phyloP scores from a whole-genome alignment of 1,140 invertebrate genomes.

The Proctacanthus coquilletti region DNA sequence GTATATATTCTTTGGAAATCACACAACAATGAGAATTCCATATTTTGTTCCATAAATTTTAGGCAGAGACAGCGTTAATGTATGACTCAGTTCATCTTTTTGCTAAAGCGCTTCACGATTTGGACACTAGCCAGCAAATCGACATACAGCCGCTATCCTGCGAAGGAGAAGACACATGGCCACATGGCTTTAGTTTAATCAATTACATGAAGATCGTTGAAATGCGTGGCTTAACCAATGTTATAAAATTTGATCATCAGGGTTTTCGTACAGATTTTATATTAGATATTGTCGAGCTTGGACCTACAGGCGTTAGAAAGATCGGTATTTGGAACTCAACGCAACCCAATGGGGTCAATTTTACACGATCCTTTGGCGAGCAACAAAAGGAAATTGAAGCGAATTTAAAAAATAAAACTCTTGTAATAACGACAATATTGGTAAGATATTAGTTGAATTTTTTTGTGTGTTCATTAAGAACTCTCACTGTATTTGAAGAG shows the following conservation, averaged over 20 bases:
- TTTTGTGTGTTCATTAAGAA: not conserved
- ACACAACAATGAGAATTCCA: slow-evolving; percentile 1
- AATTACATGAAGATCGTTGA: slow-evolving; percentile 97
- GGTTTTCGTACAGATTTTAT: slow-evolving; percentile 83
- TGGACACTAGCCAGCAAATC: slow-evolving; percentile 79
- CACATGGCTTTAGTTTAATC: slow-evolving; percentile 83
- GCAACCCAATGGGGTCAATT: slow-evolving; percentile 60
- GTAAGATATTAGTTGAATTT: slow-evolving; percentile 38
- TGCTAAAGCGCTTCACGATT: slow-evolving; percentile 78
- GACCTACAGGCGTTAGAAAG: slow-evolving; percentile 60
- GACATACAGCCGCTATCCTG: slow-evolving; percentile 78
- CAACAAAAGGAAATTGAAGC: slow-evolving; percentile 70
- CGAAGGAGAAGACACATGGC: slow-evolving; percentile 81
- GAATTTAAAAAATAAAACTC: slow-evolving; percentile 80
- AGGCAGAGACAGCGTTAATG: slow-evolving; percentile 90
- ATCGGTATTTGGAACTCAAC: slow-evolving; percentile 82
- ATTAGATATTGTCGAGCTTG: slow-evolving; percentile 78
- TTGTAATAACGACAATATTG: slow-evolving; percentile 80
- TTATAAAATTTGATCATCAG: slow-evolving; percentile 88
- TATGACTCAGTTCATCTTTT: slow-evolving; percentile 92
- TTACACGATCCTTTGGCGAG: slow-evolving; percentile 72
- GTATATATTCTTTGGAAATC: not conserved
- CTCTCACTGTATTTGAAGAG: slow-evolving; percentile 44
- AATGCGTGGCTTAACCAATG: slow-evolving; percentile 79
- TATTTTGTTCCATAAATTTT: slow-evolving; percentile 21